Percentiles rank a stretch among this genome's conserved stretches.
Conservation (phyloP, 2,888 invertebrate genomes). For the Perdita meconis region DNA sequence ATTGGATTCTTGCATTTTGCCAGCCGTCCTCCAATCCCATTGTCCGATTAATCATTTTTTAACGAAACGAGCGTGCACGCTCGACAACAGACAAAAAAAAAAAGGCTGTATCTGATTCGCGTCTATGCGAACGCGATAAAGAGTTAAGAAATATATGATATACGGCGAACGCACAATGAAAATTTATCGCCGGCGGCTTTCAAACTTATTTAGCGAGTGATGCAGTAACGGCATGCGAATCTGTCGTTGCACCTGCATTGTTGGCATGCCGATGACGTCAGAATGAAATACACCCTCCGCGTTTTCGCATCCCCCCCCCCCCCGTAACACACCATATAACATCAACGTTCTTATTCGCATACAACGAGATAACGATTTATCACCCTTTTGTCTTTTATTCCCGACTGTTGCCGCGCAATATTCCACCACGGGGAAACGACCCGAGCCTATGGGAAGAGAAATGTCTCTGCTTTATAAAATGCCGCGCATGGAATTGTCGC, state of each 20-base stretch:
- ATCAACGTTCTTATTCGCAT: constrained; percentile 52
- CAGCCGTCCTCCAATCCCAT: neutral
- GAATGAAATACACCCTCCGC: constrained; percentile 57
- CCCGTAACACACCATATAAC: constrained; percentile 59
- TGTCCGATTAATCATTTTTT: constrained; percentile 18
- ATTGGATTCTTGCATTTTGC: constrained; percentile 1
- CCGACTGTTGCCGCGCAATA: constrained; percentile 25
- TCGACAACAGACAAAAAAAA: constrained; percentile 10
- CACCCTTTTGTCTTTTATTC: constrained; percentile 62
- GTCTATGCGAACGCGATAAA: constrained; percentile 29
- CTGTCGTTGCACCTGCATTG: constrained; percentile 58
- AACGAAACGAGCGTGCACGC: neutral
- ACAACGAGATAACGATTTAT: constrained; percentile 57
- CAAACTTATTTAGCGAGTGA: constrained; percentile 66
- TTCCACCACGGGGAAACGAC: constrained; percentile 31
- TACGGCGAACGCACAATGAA: constrained; percentile 52
- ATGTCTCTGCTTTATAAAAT: constrained; percentile 10
- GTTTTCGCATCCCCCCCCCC: constrained; percentile 48
- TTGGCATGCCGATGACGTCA: constrained; percentile 58
- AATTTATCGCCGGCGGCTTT: constrained; percentile 66
- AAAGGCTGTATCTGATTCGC: neutral
- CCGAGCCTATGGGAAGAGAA: constrained; percentile 24
- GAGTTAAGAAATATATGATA: constrained; percentile 49
- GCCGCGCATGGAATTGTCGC: neutral
- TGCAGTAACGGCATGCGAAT: constrained; percentile 41